phyloP scores from a whole-genome alignment of 2,797 vertebrate genomes.

The Centroberyx gerrardi region DNA sequence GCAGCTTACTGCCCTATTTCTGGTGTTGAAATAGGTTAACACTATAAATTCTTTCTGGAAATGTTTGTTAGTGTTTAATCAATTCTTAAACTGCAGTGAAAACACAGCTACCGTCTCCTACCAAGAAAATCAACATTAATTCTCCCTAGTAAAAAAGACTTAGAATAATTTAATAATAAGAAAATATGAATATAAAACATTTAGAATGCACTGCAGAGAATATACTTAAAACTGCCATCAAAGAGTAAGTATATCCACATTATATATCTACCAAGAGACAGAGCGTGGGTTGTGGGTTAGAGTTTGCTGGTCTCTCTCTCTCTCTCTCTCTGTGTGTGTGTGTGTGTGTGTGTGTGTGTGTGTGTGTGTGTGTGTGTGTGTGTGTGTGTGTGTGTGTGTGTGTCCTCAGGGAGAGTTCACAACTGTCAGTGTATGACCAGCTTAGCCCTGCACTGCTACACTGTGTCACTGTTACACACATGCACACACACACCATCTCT shows the following conservation, averaged over 20 bases:
- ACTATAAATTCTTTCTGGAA: not conserved
- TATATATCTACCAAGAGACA: not conserved
- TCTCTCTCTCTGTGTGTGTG: too few relatives aligned
- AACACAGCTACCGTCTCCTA: not conserved
- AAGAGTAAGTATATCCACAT: not conserved
- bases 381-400: conserved; percentile 13
- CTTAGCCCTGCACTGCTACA: conserved; percentile 45
- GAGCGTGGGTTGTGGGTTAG: conserved; percentile 4
- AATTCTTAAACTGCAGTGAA: not conserved
- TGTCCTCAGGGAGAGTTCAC: conserved; percentile 56
- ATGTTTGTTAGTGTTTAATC: not conserved
- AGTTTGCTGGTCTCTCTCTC: conserved; percentile 23
- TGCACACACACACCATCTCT: conserved; percentile 33
- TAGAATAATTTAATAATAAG: too few relatives aligned
- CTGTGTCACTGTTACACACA: conserved; percentile 55
- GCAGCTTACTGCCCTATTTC: not conserved
- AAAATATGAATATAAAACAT: not conserved
- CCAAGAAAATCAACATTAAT: not conserved
- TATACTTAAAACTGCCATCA: not conserved
- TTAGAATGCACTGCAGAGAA: not conserved
- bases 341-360: too few relatives aligned
- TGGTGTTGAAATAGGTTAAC: not conserved
- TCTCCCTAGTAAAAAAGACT: not conserved
- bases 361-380: conserved; percentile 8
- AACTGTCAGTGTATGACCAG: conserved; percentile 74